phyloP scores from a whole-genome alignment of 2,113 vertebrate genomes.

The Odontesthes bonariensis region DNA sequence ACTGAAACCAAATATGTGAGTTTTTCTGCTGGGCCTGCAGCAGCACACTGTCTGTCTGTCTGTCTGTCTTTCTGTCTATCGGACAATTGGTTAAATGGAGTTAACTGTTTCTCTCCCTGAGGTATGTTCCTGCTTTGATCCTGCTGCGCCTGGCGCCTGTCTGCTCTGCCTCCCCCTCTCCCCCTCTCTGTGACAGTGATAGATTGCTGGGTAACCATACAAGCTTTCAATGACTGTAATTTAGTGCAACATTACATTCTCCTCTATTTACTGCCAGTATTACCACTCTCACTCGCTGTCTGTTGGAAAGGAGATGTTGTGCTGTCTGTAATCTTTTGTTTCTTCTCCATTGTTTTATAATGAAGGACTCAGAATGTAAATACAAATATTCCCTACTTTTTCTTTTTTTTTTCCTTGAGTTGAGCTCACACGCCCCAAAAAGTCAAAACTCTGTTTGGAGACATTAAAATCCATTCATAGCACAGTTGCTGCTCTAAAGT shows the following conservation, averaged over 20 bases:
- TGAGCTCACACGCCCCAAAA: conserved; percentile 47
- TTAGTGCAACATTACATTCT: conserved; percentile 76
- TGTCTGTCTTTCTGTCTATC: conserved; percentile 59
- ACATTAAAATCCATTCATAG: conserved; percentile 34
- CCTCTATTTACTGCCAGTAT: conserved; percentile 67
- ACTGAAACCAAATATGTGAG: conserved; percentile 63
- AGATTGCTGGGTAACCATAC: conserved; percentile 74
- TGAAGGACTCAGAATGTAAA: conserved; percentile 60
- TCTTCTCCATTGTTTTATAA: conserved; percentile 65
- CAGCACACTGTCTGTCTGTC: conserved; percentile 52
- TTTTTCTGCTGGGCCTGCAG: conserved; percentile 56
- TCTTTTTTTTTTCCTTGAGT: conserved; percentile 65
- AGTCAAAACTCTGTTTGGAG: conserved; percentile 59
- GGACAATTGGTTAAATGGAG: conserved; percentile 77
- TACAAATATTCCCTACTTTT: conserved; percentile 68
- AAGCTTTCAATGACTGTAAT: conserved; percentile 77
- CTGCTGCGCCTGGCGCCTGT: conserved; percentile 81
- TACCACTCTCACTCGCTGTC: conserved; percentile 49
- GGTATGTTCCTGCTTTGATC: conserved; percentile 79
- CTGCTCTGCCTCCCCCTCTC: conserved; percentile 69
- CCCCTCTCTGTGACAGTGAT: conserved; percentile 71
- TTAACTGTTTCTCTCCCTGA: conserved; percentile 77
- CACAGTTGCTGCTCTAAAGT: neutral
- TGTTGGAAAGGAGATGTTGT: conserved; percentile 54
- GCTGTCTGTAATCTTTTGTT: conserved; percentile 60